Evolutionary conservation across 2,113 vertebrate genomes (phyloP).

Genomic region (Nanorana parkeri): DNA sequence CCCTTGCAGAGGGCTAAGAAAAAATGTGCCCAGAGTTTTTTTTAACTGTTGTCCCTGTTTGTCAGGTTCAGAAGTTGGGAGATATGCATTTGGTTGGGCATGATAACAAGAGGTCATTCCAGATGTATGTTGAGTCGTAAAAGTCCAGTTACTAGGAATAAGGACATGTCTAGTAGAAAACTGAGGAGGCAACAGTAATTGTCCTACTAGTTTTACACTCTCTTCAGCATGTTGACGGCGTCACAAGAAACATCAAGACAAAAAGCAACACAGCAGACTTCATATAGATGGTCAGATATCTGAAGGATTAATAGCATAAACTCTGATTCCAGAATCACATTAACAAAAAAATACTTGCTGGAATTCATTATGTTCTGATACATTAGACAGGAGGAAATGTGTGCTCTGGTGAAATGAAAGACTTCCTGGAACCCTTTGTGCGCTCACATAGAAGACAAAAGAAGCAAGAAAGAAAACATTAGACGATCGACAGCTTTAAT

Average conservation of each 20-base stretch:
- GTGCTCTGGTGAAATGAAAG: slow-evolving; percentile 76
- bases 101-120: not conserved
- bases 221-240: not conserved
- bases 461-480: slow-evolving; percentile 71
- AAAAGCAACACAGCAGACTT: slow-evolving; percentile 51
- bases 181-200: slow-evolving; percentile 25
- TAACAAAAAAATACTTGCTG: slow-evolving; percentile 74
- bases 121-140: not conserved
- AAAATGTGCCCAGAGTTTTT: too few species aligned
- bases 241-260: slow-evolving; percentile 55
- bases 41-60: too few species aligned
- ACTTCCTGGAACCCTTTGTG: slow-evolving; percentile 77
- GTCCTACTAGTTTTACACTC: slow-evolving; percentile 41
- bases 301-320: slow-evolving; percentile 61
- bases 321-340: slow-evolving; percentile 70
- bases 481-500: slow-evolving; percentile 75
- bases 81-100: not conserved
- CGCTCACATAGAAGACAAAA: slow-evolving; percentile 66
- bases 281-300: slow-evolving; percentile 61
- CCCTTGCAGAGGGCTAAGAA: too few species aligned
- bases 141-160: not conserved
- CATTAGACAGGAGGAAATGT: slow-evolving; percentile 73
- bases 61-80: too few species aligned
- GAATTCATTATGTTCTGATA: slow-evolving; percentile 73
- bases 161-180: not conserved